These are phyloP conservation scores for Cremastinae sp. DNA, from an alignment of 2,888 invertebrate species.

Conservation along the genomic window DNA sequence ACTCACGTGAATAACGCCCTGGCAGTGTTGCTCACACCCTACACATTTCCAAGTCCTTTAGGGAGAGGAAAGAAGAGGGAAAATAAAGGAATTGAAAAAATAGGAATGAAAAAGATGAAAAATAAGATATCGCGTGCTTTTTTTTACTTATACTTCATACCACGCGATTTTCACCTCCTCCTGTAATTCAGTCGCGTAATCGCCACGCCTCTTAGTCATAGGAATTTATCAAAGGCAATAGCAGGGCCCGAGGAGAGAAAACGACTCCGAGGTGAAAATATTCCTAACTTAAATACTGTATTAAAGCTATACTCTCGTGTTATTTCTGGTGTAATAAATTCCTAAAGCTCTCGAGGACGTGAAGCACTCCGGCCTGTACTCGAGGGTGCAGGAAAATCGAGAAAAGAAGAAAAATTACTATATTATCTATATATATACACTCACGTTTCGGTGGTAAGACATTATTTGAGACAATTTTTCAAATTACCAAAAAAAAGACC, in stretches of 20 bases:
- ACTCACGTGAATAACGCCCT: conserved; percentile 58
- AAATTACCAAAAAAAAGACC: no score
- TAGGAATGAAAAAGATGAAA: no score
- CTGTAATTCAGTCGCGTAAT: conserved; percentile 39
- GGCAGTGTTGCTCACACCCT: conserved; percentile 29
- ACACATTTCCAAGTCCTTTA: conserved; percentile 16
- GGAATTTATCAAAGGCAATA: conserved; percentile 53
- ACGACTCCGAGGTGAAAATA: conserved; percentile 31
- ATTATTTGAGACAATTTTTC: no score
- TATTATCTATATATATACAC: neutral
- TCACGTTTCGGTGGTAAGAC: no score
- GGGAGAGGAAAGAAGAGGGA: conserved; percentile 53
- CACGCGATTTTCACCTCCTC: conserved; percentile 24
- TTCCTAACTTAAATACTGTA: conserved; percentile 21
- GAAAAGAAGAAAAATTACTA: neutral
- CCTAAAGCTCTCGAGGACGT: conserved; percentile 8
- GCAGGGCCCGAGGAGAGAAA: neutral
- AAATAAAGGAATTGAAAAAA: conserved; percentile 49
- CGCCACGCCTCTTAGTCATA: conserved; percentile 22
- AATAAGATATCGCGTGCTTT: conserved; percentile 47
- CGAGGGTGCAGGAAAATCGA: conserved; percentile 2
- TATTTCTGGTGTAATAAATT: conserved; percentile 28
- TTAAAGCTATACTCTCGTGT: conserved; percentile 4
- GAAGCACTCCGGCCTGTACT: neutral
- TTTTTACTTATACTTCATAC: neutral